These are phyloP conservation scores for Osmerus mordax DNA, from an alignment of 2,113 vertebrate species.

Conservation along the genomic window DNA sequence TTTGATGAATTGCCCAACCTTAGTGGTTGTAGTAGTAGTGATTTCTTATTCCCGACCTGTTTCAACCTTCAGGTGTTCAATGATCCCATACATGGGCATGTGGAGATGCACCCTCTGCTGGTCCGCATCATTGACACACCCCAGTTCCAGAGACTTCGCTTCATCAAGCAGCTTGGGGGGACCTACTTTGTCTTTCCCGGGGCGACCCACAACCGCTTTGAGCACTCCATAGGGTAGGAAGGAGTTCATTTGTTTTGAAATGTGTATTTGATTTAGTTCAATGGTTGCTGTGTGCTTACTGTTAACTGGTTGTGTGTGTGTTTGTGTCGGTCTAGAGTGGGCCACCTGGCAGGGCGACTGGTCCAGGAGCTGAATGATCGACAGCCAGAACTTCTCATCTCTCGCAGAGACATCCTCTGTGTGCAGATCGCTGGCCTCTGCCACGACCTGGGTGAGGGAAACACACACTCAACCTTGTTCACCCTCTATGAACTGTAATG, in stretches of 20 bases:
- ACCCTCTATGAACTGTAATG: no score
- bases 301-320: slow-evolving; percentile 3
- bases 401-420: no score
- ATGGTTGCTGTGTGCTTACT: background rate
- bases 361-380: no score
- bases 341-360: slow-evolving; percentile 75
- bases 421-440: no score
- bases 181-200: slow-evolving; percentile 91
- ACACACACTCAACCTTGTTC: no score
- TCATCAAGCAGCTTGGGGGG: slow-evolving; percentile 91
- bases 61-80: slow-evolving; percentile 84
- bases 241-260: background rate
- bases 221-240: slow-evolving; percentile 74
- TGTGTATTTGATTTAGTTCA: background rate
- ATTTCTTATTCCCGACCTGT: background rate
- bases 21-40: background rate
- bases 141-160: slow-evolving; percentile 89
- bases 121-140: slow-evolving; percentile 89
- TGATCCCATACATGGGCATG: slow-evolving; percentile 91
- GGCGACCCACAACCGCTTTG: slow-evolving; percentile 94
- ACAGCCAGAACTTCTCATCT: no score
- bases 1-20: no score
- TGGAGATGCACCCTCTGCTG: slow-evolving; percentile 89
- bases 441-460: no score
- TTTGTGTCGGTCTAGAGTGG: slow-evolving; percentile 71